Base-by-base conservation (phyloP, 2,888 invertebrate genomes). In the Scelioninae gen. 1 region DNA sequence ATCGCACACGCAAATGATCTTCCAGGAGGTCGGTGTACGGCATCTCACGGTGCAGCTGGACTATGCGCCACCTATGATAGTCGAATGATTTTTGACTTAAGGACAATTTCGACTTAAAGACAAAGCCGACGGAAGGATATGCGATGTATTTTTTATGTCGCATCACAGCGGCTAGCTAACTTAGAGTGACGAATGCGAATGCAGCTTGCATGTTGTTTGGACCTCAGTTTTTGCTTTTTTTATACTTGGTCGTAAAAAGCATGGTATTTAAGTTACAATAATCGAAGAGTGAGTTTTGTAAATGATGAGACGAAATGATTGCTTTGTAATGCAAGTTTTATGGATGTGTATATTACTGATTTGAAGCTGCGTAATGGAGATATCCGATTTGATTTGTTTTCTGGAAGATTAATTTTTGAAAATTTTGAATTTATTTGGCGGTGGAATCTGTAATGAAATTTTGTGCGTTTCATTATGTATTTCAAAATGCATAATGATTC, bases 41-140 rank as follows among this genome's bases (percentile, higher is more conserved):
- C 97, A 98, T 91, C 93, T 99, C 38, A 97, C 97, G 87, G 96
- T 99, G 80, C 99, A 99, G 92, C 94, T 99, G 86, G 99, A 99
- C 93, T 97, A 97, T 92, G 96, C 97, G 86, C 95, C 96, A n/a
- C 45, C 76, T 79, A 76, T 83, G 83, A 83, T 79, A 74, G 15
- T 43, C 53, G 16, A 82, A 55, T 29, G 38, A 51, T 1, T 58
- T 38, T 58, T 81, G 81, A 81, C 76, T 51, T 6, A 65, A 13
- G 7, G 47, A 76, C 43, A 13, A 81, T 43, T 45, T 7, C 53
- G 55, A 11, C n/a, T n/a, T n/a, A n/a, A n/a, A n/a, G 79, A 66
- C 47, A 79, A 51, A 34, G 23, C 31, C 16, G 23, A 45, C 23
- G 9, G 8, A 16, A 8, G 66, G 10, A 15, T 40, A 49, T 68